Percentiles rank a stretch among this genome's conserved stretches.
phyloP scores from a whole-genome alignment of 2,888 invertebrate genomes.

The Onthophagus sagittarius region DNA sequence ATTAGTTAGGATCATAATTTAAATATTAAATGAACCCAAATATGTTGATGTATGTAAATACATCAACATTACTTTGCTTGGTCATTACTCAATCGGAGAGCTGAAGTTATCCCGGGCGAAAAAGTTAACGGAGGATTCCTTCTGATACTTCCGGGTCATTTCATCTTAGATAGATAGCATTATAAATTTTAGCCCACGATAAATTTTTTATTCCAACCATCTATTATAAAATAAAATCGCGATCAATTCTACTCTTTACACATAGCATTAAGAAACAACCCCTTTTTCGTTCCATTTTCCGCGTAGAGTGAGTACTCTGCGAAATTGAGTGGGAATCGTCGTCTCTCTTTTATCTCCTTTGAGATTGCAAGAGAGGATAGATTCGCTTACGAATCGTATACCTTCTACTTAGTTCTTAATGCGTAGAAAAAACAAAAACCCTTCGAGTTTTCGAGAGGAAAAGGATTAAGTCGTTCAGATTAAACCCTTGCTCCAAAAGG shows the following conservation, averaged over 20 bases:
- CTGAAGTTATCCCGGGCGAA: neutral
- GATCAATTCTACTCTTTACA: neutral
- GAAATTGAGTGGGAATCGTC: neutral
- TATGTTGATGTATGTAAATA: no score
- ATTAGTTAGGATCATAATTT: no score
- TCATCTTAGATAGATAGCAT: neutral
- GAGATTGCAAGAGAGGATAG: neutral
- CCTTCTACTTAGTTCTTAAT: neutral
- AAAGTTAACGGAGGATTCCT: neutral
- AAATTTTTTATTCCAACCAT: neutral
- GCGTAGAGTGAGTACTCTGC: neutral
- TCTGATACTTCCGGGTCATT: neutral
- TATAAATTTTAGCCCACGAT: neutral
- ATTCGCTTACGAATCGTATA: neutral
- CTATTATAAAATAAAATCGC: neutral
- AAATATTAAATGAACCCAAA: no score
- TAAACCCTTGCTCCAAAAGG: neutral
- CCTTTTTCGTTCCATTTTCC: neutral
- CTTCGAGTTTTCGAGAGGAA: neutral
- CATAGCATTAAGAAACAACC: neutral
- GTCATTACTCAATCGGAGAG: neutral
- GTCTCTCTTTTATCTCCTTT: neutral
- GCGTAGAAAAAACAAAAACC: neutral
- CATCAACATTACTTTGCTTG: neutral
- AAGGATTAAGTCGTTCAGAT: neutral